These are phyloP conservation scores for Calameuta filiformis DNA, from an alignment of 2,888 invertebrate genomes.

Conservation along the genomic window DNA sequence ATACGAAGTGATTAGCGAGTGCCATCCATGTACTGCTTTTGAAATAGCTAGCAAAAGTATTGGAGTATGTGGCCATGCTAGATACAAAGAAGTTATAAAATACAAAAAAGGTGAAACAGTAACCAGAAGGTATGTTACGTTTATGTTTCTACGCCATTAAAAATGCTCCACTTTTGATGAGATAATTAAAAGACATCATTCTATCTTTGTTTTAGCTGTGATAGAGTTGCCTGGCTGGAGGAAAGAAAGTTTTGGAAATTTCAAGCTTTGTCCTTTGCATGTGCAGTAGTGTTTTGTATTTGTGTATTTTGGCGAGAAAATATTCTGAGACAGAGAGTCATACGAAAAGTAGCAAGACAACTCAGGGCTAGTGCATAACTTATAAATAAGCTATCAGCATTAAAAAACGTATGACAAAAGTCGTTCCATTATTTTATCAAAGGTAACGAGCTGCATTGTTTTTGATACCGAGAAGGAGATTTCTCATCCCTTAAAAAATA, in stretches of 20 bases:
- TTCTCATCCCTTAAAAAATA: slow-evolving; percentile 25
- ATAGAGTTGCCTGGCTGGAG: slow-evolving; percentile 85
- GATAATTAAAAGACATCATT: slow-evolving; percentile 4
- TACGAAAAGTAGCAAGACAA: slow-evolving; percentile 60
- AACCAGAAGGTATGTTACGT: slow-evolving; percentile 74
- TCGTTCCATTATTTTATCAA: background rate
- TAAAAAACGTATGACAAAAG: slow-evolving; percentile 10
- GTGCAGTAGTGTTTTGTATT: slow-evolving; percentile 72
- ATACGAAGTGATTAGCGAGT: slow-evolving; percentile 79
- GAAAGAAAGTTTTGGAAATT: slow-evolving; percentile 88
- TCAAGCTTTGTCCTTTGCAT: slow-evolving; percentile 76
- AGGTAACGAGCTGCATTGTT: slow-evolving; percentile 9
- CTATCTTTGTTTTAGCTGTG: slow-evolving; percentile 75
- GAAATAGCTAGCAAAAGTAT: slow-evolving; percentile 86
- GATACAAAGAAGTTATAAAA: slow-evolving; percentile 84
- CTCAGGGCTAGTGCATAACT: slow-evolving; percentile 51
- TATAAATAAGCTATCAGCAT: slow-evolving; percentile 10
- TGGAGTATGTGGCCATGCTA: slow-evolving; percentile 84
- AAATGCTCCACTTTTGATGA: background rate
- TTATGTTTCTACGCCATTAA: slow-evolving; percentile 12
- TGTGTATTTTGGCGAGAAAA: slow-evolving; percentile 61
- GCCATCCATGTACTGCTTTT: slow-evolving; percentile 88
- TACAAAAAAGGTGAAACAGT: slow-evolving; percentile 85
- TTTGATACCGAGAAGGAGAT: slow-evolving; percentile 4
- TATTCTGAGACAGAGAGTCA: slow-evolving; percentile 55